These are phyloP conservation scores for Stenolophus ochropezus DNA, from an alignment of 2,888 invertebrate genomes.

Conservation along the genomic window DNA sequence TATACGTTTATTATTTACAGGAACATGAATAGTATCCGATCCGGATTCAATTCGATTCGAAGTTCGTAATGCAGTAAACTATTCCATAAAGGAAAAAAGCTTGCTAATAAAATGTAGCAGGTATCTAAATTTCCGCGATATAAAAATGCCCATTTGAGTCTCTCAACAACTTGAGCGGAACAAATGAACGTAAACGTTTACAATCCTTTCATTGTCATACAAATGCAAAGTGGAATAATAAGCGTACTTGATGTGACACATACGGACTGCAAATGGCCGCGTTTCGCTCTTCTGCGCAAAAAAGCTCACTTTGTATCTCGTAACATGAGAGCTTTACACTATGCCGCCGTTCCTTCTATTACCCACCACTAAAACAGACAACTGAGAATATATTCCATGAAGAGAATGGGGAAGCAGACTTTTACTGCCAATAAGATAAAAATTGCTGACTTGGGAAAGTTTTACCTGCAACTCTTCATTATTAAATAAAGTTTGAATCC, in stretches of 20 bases:
- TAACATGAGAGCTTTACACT: background rate
- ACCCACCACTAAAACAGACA: background rate
- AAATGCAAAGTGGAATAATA: conserved; percentile 44
- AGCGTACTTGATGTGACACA: conserved; percentile 46
- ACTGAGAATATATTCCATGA: background rate
- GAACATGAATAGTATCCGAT: no score
- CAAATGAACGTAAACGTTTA: conserved; percentile 42
- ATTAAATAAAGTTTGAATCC: no score
- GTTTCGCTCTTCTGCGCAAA: background rate
- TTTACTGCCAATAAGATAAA: background rate
- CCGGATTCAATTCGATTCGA: no score
- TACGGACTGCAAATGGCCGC: conserved; percentile 28
- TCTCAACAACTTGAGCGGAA: conserved; percentile 4
- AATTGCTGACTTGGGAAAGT: no score
- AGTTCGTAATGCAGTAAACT: no score
- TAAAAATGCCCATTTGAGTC: background rate
- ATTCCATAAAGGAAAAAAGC: no score
- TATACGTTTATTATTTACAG: no score
- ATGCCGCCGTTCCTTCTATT: background rate
- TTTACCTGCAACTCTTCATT: no score
- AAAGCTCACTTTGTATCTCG: background rate
- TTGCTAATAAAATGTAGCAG: background rate
- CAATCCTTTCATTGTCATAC: conserved; percentile 23
- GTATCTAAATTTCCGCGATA: background rate
- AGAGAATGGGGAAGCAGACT: background rate